Conservation (phyloP, 1,140 invertebrate species). For the Sesamia nonagrioides region DNA sequence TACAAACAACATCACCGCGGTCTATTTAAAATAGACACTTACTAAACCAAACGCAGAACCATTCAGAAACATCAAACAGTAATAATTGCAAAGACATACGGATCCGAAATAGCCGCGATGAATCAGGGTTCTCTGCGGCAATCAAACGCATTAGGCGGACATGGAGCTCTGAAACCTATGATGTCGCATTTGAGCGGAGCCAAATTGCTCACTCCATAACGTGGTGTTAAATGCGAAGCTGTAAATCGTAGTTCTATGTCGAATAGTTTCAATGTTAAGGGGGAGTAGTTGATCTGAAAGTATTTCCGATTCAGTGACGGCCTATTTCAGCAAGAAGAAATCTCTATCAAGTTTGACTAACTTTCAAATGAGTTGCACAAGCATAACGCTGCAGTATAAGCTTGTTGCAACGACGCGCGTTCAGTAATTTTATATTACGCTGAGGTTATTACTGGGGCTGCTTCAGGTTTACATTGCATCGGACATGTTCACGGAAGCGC, state of each 20-base stretch:
- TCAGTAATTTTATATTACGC: too few species aligned
- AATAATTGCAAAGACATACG: conserved; percentile 41
- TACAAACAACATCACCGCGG: neutral
- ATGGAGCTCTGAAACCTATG: conserved; percentile 39
- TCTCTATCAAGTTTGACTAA: too few species aligned
- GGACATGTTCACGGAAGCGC: too few species aligned
- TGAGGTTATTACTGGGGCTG: too few species aligned
- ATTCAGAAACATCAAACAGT: conserved; percentile 41
- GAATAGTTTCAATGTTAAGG: conserved; percentile 40
- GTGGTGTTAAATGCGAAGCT: conserved; percentile 42
- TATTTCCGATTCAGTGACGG: neutral
- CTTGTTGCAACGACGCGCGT: too few species aligned
- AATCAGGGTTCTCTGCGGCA: conserved; percentile 46
- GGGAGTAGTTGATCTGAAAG: neutral
- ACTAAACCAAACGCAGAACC: conserved; percentile 24
- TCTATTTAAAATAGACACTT: conserved; percentile 41
- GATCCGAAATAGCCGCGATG: conserved; percentile 45
- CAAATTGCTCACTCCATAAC: conserved; percentile 60
- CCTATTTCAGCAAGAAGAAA: neutral
- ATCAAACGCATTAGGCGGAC: conserved; percentile 41
- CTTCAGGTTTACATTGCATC: too few species aligned
- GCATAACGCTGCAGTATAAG: too few species aligned
- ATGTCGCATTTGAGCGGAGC: conserved; percentile 28
- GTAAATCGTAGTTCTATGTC: conserved; percentile 52
- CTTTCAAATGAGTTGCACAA: too few species aligned